Base-by-base conservation (phyloP, 2,888 invertebrate genomes). In the Matsumyia berberina region DNA sequence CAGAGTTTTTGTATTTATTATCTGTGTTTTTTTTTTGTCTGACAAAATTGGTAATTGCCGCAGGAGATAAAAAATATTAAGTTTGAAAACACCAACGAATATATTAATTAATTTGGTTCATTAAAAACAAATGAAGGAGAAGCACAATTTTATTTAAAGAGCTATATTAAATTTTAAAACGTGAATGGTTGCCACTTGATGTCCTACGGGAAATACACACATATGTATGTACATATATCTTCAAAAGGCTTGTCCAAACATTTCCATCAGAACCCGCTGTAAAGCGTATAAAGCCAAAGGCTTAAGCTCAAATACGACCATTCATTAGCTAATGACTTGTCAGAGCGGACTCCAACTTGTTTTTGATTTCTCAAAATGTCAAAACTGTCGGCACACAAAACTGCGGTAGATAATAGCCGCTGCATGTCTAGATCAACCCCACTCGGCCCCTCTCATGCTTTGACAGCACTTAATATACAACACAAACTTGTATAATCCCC, bases 361-460 rank as follows among this genome's bases (percentile, higher is more conserved):
- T 51, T 37, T 24, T 19, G 24, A 42, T 79, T 8, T 35, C 19
- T 51, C 51, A 62, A 70, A 51, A 37, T 53, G 49, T 66, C 76
- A 67, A 24, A 24, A 58, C 12, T 53, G 35, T 51, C 66, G 31
- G 31, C 37, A 15, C 42, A 62, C 37, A 57, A 24, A 24, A 31
- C 29, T 80, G 76, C 31, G 67, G 67, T 46, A 17, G 67, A 60
- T 46, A 17, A 39, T 17, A 15, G 8, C 24, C 4, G 42, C 31
- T 37, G 33, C 31, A 33, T 31, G 64, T 35, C 64, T 42, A 17
- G 42, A 51, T 37, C 51, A 46, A 74, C 37, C 37, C 55, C 35
- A 2, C 29, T n/a, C 29, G 6, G 3, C 2, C 12, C 8, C 6
- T 2, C 11, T 8, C 12, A 58, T 24, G 29, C 64, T 42, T 67